These are phyloP conservation scores for Pedicia rivosa DNA, from an alignment of 2,888 invertebrate genomes.

Conservation along the genomic window DNA sequence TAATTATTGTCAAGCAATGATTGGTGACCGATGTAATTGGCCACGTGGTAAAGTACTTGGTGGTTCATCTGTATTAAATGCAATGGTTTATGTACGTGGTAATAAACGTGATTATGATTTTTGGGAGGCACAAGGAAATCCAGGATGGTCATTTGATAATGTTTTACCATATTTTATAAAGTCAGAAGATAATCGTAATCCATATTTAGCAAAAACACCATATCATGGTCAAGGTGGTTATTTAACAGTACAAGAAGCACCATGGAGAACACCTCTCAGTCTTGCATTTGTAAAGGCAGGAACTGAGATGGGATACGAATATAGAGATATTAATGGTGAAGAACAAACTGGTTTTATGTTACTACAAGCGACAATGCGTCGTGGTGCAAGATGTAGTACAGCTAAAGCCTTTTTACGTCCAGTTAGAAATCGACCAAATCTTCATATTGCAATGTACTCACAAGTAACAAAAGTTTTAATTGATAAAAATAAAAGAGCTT, in stretches of 20 bases:
- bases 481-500: constrained; percentile 53
- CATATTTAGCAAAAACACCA: constrained; percentile 54
- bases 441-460: constrained; percentile 63
- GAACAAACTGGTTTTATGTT: constrained; percentile 77
- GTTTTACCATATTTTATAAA: constrained; percentile 73
- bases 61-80: constrained; percentile 75
- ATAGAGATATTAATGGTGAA: constrained; percentile 67
- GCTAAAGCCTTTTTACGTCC: constrained; percentile 78
- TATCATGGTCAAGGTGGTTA: constrained; percentile 69
- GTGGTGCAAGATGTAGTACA: constrained; percentile 74
- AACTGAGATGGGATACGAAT: constrained; percentile 63
- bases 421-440: constrained; percentile 54
- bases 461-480: constrained; percentile 59
- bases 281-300: constrained; percentile 73
- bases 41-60: constrained; percentile 84
- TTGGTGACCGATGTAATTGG: constrained; percentile 78
- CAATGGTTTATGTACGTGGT: constrained; percentile 84
- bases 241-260: constrained; percentile 68
- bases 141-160: constrained; percentile 72
- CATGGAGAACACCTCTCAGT: constrained; percentile 67
- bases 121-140: constrained; percentile 70
- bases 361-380: constrained; percentile 67
- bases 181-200: constrained; percentile 77
- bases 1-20: constrained; percentile 77
- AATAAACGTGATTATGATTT: constrained; percentile 73